These are phyloP conservation scores for Sebastes schlegelii DNA, from an alignment of 2,113 vertebrate genomes.

Conservation along the genomic window DNA sequence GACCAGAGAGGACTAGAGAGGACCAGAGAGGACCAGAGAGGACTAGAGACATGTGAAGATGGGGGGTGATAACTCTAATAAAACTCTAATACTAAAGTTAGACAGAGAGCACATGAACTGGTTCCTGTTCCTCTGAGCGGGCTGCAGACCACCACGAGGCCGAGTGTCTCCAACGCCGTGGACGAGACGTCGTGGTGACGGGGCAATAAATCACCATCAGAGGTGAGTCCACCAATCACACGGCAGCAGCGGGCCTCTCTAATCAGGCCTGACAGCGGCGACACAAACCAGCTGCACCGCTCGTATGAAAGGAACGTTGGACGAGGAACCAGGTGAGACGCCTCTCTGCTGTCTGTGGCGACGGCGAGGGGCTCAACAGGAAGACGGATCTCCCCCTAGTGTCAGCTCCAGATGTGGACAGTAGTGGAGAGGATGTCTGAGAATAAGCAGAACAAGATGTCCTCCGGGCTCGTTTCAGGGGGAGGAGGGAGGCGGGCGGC, in stretches of 20 bases:
- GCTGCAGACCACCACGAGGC: not conserved
- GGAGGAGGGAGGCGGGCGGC: slow-evolving; percentile 40
- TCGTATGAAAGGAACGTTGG: slow-evolving; percentile 67
- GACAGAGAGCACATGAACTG: too few relatives aligned
- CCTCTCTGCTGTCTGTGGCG: slow-evolving; percentile 60
- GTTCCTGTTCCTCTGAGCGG: too few relatives aligned
- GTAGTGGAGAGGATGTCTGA: too few relatives aligned
- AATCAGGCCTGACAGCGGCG: slow-evolving; percentile 58
- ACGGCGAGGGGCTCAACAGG: not conserved
- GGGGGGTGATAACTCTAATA: too few relatives aligned
- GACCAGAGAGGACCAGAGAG: too few relatives aligned
- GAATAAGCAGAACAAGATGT: slow-evolving; percentile 54
- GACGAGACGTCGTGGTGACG: slow-evolving; percentile 14
- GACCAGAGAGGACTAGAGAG: too few relatives aligned
- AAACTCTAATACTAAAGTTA: too few relatives aligned
- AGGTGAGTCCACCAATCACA: slow-evolving; percentile 24
- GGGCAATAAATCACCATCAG: slow-evolving; percentile 71
- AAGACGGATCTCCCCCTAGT: too few relatives aligned
- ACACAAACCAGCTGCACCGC: slow-evolving; percentile 72
- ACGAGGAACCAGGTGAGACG: slow-evolving; percentile 77
- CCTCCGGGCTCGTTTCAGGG: slow-evolving; percentile 29
- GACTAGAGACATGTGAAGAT: too few relatives aligned
- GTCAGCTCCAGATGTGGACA: too few relatives aligned
- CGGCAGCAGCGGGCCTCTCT: slow-evolving; percentile 44
- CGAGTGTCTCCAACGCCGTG: slow-evolving; percentile 15